Percentiles rank a stretch among this genome's conserved stretches.
These are phyloP conservation scores for Macrobrachium nipponense DNA, from an alignment of 1,140 invertebrate genomes.

Conservation along the genomic window DNA sequence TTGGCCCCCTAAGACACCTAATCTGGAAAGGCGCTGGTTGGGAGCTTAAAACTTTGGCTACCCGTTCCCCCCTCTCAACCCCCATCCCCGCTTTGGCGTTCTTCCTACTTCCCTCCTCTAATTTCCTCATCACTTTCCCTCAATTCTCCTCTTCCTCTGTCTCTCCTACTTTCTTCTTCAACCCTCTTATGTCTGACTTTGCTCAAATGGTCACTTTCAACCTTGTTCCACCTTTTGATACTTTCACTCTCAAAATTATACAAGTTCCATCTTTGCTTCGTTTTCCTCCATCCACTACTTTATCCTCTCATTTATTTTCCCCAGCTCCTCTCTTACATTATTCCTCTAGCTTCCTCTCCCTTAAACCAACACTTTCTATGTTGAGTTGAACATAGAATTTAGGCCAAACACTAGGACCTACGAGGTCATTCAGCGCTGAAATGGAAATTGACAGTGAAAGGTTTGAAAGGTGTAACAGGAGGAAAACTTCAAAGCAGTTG, in stretches of 20 bases:
- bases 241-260: neutral
- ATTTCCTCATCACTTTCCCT: no score
- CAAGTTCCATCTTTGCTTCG: neutral
- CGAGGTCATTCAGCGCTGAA: no score
- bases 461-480: no score
- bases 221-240: neutral
- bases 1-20: no score
- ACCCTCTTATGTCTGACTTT: neutral
- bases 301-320: neutral
- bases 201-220: neutral
- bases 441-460: no score
- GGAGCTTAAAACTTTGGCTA: neutral
- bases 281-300: neutral
- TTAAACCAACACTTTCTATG: neutral
- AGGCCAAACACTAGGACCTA: no score
- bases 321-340: neutral
- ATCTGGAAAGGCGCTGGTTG: no score
- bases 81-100: neutral
- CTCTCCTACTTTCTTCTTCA: neutral
- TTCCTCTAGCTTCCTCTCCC: neutral
- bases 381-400: no score
- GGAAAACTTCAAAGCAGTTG: no score
- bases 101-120: neutral
- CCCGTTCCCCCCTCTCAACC: neutral
- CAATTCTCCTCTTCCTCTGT: neutral